phyloP scores from a whole-genome alignment of 2,113 vertebrate species.

The Capreolus pygargus region DNA sequence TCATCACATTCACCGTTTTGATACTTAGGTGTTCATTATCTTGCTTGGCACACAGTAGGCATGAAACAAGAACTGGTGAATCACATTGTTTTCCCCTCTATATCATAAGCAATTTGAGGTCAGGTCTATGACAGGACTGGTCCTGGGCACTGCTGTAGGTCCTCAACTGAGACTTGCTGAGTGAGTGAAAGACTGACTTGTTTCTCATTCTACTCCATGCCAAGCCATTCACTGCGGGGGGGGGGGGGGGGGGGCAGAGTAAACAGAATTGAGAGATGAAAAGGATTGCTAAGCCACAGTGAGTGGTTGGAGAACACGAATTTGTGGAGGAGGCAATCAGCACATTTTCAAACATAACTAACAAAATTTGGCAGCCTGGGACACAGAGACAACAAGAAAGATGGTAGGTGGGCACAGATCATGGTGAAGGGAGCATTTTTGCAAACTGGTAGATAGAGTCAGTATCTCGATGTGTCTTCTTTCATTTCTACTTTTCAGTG shows the following conservation, averaged over 20 bases:
- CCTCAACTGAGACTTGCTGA: constrained; percentile 20
- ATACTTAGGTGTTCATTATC: background rate
- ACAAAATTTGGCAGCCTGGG: constrained; percentile 63
- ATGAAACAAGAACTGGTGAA: background rate
- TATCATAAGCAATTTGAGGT: background rate
- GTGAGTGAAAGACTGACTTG: constrained; percentile 31
- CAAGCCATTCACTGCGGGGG: background rate
- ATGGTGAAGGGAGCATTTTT: background rate
- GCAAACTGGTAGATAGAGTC: background rate
- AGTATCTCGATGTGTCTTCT: background rate
- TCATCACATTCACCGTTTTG: background rate
- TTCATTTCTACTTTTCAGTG: background rate
- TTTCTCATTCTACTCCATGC: constrained; percentile 41
- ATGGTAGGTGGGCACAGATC: background rate
- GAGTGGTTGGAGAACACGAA: constrained; percentile 51
- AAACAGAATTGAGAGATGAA: constrained; percentile 67
- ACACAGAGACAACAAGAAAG: constrained; percentile 9
- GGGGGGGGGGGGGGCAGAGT: background rate
- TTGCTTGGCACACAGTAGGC: background rate
- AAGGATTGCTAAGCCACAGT: constrained; percentile 49
- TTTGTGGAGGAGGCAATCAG: constrained; percentile 67
- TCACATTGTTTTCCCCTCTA: background rate
- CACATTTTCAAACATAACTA: constrained; percentile 58
- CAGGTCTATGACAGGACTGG: background rate
- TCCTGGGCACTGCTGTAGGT: background rate